Base-by-base conservation (phyloP, 2,113 vertebrate genomes). In the Antigone vipio region DNA sequence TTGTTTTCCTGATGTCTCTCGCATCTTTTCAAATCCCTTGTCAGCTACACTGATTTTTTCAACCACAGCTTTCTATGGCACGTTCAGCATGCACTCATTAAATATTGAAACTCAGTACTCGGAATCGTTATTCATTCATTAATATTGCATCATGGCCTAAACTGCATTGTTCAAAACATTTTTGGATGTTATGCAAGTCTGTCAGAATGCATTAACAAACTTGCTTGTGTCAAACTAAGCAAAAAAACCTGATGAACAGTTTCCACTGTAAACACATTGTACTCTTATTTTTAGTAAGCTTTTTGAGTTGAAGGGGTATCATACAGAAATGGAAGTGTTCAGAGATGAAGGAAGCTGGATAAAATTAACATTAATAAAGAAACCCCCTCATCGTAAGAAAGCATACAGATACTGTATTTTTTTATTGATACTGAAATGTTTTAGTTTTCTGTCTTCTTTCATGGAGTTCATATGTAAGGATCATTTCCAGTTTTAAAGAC, bases 61-160 rank as follows among this genome's bases (percentile, higher is more conserved):
- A 96, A 8, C 81, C 90, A 11, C 40, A 45, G 85, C 93, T 97
- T 95, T 94, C 66, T 32, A 8, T 62, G 92, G 97, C 82, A 22
- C 92, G 13, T 96, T 72, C 86, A 89, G 44, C 66, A 6, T 68
- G 77, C 20, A 15, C 95, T 97, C 97, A 98, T 99, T 95, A 99
- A 99, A 99, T 98, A 99, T 99, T 99, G 97, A 99, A 98, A 78
- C 71, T 97, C 84, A 62, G 97, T 96, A 91, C 98, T 98, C 97
- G 89, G 86, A 94, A 88, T 96, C 98, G 96, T 98, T 98, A 98
- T 98, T 98, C 97, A 72, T 38, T 97, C 98, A 98, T 99, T 97
- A 99, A 99, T 99, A 98, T 98, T 99, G 97, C 97, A 99, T 97
- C 40, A 6, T 75, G 81, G 93, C 97, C 98, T 98, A 98, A 98